Conservation (phyloP, 2,113 vertebrate species). For the Perca fluviatilis region DNA sequence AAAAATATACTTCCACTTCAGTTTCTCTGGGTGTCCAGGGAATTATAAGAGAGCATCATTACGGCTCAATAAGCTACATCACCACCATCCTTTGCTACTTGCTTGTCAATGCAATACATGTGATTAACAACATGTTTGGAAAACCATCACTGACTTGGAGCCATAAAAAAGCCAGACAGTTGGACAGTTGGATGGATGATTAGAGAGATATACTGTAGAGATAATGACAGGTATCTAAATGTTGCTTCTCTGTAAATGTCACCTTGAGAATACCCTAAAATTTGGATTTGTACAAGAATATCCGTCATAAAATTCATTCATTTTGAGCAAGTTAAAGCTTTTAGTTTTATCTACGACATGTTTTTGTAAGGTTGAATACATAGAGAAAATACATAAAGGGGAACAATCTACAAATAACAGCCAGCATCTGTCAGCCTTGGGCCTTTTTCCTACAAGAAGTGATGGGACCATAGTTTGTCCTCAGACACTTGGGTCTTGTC, state of each 20-base stretch:
- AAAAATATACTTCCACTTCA: slow-evolving; percentile 26
- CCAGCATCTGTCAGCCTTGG: slow-evolving; percentile 53
- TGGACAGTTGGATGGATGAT: background rate
- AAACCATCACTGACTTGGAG: background rate
- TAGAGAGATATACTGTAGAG: background rate
- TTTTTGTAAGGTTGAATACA: slow-evolving; percentile 1
- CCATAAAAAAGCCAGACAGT: background rate
- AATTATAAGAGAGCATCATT: slow-evolving; percentile 44
- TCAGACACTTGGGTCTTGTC: slow-evolving; percentile 41
- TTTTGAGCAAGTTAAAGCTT: background rate
- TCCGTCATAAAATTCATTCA: background rate
- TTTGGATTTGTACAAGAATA: background rate
- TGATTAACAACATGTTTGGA: background rate
- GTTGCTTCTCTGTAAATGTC: background rate
- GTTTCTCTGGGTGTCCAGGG: slow-evolving; percentile 22
- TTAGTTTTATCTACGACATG: background rate
- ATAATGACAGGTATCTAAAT: background rate
- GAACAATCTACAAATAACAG: slow-evolving; percentile 27
- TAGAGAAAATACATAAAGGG: slow-evolving; percentile 12
- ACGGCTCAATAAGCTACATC: slow-evolving; percentile 4
- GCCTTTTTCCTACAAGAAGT: slow-evolving; percentile 9
- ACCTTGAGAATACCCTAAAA: background rate
- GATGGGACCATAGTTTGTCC: slow-evolving; percentile 44
- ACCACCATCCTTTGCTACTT: background rate
- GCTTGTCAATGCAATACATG: background rate